Evolutionary conservation across 1,140 invertebrate genomes (phyloP), one percentile per base, ranked within the genome.

Genomic region (Cyrtorhinus lividipennis): DNA sequence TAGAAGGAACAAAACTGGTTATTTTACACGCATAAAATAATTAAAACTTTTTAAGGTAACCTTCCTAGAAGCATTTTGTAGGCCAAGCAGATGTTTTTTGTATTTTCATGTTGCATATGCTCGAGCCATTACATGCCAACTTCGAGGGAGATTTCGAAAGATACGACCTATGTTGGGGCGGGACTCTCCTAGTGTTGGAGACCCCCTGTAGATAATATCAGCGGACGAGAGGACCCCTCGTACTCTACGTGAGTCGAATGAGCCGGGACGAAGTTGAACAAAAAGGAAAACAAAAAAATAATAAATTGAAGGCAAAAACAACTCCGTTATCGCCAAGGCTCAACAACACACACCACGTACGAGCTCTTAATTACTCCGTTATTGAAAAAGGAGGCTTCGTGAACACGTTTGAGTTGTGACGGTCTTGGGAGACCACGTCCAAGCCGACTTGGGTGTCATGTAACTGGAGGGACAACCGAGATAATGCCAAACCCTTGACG

Each of bases 221-320:
- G n/a, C n/a, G 48, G 48, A 53, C 48, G 48, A 5, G 30, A 53
- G 48, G 20, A 5, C 48, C 20, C 48, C 8, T 44, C 38, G 38
- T n/a, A 8, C 38, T 44, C 38, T 53, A 53, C 48, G 48, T 53
- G 48, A 53, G 48, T 20, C 48, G 48, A 53, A 53, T 53, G 48
- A 22, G 30, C 30, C 30, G 5, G 30, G 30, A 38, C 30, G 30
- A 38, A 5, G 30, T n/a, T n/a, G n/a, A n/a, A n/a, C n/a, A n/a
- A n/a, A n/a, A n/a, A n/a, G n/a, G n/a, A n/a, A n/a, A n/a, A n/a
- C n/a, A n/a, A n/a, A n/a, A n/a, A n/a, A n/a, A n/a, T n/a, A n/a
- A n/a, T n/a, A n/a, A n/a, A n/a, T n/a, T n/a, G n/a, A n/a, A n/a
- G n/a, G n/a, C n/a, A n/a, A n/a, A n/a, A 53, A 53, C 10, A 53